Evolutionary conservation across 2,888 invertebrate species (phyloP), one percentile per base, ranked within the genome.

Genomic region (Nomada flava): DNA sequence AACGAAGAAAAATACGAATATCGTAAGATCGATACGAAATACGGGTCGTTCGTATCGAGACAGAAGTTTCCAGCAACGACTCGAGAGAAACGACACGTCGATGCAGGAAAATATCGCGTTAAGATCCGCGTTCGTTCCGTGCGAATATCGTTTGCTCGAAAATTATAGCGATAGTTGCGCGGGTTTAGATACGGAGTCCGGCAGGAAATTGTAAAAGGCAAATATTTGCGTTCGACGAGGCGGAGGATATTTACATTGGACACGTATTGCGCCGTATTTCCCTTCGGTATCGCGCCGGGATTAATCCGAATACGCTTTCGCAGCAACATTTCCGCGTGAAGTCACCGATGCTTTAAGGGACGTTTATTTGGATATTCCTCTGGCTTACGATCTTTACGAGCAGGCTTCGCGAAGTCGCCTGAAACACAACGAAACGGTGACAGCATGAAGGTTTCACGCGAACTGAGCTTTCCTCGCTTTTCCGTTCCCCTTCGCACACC

Each of bases 221-320:
- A 78, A 83, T 83, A 80, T 85, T 85, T 80, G 76, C 50, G 20
- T 74, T 74, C 79, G 72, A 76, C 70, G 68, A 72, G 65, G 57
- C 65, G 65, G 29, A 55, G 74, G 55, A 75, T 77, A 77, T 85
- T 83, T 85, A 53, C 83, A 77, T 83, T 63, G 73, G 60, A 72
- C 80, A 69, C 67, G 75, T 83, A 83, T 83, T 79, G 82, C 73
- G 42, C 69, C 59, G 73, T 80, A 78, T 80, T 83, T 81, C 80
- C 76, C 63, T 18, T 64, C 71, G 79, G 53, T 60, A 52, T 57
- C 52, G 52, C 55, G 9, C 20, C 52, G 36, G 71, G 59, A 82
- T 80, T 82, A 82, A 82, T 79, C 79, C 68, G 68, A 68, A 72
- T 60, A 76, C 72, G 70, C 52, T 59, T 15, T 13, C 59, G n/a